phyloP scores from a whole-genome alignment of 1,140 invertebrate species.

The Choristoneura fumiferana region DNA sequence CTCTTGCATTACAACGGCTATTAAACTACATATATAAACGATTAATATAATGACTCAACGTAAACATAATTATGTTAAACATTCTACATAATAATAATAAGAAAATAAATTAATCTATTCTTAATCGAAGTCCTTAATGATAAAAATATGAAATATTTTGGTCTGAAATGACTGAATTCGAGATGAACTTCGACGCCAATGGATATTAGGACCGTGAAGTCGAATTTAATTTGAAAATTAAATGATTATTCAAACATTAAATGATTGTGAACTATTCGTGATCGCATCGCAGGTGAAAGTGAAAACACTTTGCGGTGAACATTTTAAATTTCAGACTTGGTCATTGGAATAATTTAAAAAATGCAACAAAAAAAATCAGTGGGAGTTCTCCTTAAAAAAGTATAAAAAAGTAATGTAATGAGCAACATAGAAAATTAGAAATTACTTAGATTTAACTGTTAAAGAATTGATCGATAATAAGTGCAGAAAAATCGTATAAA shows the following conservation, averaged over 20 bases:
- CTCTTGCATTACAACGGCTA: constrained; percentile 14
- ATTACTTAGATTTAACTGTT: too few species aligned
- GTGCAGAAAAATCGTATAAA: too few species aligned
- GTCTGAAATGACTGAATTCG: constrained; percentile 24
- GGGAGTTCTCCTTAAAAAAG: constrained; percentile 4
- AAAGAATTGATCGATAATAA: too few species aligned
- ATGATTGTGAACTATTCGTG: background rate
- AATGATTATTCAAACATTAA: constrained; percentile 1
- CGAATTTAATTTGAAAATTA: constrained; percentile 1
- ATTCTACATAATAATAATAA: constrained; percentile 21
- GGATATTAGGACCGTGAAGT: constrained; percentile 3
- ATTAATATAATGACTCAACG: constrained; percentile 56
- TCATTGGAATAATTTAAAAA: background rate
- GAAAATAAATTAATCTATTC: constrained; percentile 18
- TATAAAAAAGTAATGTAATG: constrained; percentile 4
- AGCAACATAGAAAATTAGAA: background rate
- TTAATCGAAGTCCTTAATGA: constrained; percentile 1
- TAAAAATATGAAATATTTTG: constrained; percentile 20
- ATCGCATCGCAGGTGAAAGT: background rate
- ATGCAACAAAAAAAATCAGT: constrained; percentile 1
- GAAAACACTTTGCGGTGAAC: constrained; percentile 11
- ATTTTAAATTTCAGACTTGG: constrained; percentile 8
- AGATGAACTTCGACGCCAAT: constrained; percentile 7
- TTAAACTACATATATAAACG: constrained; percentile 32
- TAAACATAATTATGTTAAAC: constrained; percentile 29